Base-by-base conservation (phyloP, 2,797 vertebrate species). In the Propithecus perrieri region DNA sequence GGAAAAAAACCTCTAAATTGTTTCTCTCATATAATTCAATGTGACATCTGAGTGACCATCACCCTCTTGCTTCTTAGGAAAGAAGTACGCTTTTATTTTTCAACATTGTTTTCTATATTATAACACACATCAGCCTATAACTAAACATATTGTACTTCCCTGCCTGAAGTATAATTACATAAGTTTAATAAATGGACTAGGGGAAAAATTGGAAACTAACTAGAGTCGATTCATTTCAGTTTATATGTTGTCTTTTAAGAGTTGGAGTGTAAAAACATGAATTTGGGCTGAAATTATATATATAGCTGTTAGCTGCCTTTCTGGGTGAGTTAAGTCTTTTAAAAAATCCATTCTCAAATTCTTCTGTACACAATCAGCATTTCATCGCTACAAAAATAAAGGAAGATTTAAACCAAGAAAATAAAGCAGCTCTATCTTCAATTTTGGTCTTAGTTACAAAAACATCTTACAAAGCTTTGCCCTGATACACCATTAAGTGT, bases 381-480 rank as follows among this genome's bases (percentile, higher is more conserved):
- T 96, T 85, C 92, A 87, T 98, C 96, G 95, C 96, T 98, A 98
- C 94, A 98, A 98, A 98, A 98, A 84, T 97, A 89, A 92, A 97
- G 93, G 93, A 95, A 95, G 96, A 96, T 94, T 96, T 98, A 98
- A 98, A 98, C 88, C 98, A 98, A 97, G 96, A 96, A 97, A 98
- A 97, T 98, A 98, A 98, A 98, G 98, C 96, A 98, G 85, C 97
- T 98, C 93, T 95, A 98, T 97, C 94, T 98, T 92, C 96, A 91
- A 91, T 96, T 98, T 98, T 98, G 97, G 91, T 98, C 97, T 97
- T 96, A 94, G 93, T 97, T 96, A 97, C 96, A 97, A 98, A 96
- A 98, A 87, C 98, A 98, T 96, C 85, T 96, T 98, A 97, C 93
- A 97, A 98, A 98, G 96, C 80, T 98, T 98, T 98, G 95, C 97